Evolutionary conservation across 2,113 vertebrate species (phyloP).

Genomic region (Cyprinus carpio): DNA sequence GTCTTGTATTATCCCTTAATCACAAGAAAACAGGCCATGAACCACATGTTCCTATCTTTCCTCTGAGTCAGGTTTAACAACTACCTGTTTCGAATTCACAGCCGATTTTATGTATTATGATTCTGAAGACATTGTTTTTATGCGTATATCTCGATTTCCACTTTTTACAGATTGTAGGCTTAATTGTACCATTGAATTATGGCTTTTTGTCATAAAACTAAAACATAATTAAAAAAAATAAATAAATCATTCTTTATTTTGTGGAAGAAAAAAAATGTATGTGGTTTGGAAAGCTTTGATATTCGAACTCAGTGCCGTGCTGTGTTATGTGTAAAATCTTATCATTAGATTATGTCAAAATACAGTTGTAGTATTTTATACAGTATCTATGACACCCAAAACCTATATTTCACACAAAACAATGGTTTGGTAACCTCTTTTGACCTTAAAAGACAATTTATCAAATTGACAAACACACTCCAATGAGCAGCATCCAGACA

Average conservation of each 20-base stretch:
- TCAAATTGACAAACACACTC: not conserved
- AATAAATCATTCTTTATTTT: not conserved
- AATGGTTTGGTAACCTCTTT: not conserved
- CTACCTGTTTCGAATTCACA: too few relatives aligned
- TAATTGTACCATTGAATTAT: not conserved
- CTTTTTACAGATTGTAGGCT: not conserved
- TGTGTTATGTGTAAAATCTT: not conserved
- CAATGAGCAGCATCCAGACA: constrained; percentile 54
- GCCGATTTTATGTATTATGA: not conserved
- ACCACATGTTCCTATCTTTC: not conserved
- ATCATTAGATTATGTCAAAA: not conserved
- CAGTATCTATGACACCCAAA: not conserved
- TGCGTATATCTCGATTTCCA: not conserved
- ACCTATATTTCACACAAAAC: not conserved
- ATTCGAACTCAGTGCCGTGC: not conserved
- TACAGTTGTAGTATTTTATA: not conserved
- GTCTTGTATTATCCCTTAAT: not conserved
- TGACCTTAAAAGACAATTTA: not conserved
- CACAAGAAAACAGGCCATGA: not conserved
- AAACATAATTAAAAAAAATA: not conserved
- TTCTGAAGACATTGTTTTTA: not conserved
- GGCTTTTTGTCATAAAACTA: not conserved
- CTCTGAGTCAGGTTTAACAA: too few relatives aligned
- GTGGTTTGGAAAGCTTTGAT: too few relatives aligned
- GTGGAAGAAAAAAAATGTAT: too few relatives aligned